phyloP scores from a whole-genome alignment of 2,888 invertebrate genomes.

The Ochlodes sylvanus region DNA sequence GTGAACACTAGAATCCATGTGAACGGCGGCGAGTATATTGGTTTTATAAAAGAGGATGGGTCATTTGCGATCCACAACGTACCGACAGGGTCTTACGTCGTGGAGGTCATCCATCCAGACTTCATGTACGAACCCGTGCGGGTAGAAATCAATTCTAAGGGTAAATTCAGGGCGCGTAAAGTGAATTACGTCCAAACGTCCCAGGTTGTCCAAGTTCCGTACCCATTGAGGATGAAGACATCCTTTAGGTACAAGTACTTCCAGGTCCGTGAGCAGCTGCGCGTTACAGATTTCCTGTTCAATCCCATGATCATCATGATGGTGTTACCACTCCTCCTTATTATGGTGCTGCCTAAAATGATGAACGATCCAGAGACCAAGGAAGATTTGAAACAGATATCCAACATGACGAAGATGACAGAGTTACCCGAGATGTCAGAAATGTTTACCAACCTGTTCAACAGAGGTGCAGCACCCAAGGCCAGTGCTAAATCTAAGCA shows the following conservation, averaged over 20 bases:
- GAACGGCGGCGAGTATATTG: conserved; percentile 95
- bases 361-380: conserved; percentile 99
- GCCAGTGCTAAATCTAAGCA: conserved; percentile 73
- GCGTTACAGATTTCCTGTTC: conserved; percentile 97
- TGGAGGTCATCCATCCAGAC: conserved; percentile 96
- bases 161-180: conserved; percentile 97
- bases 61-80: conserved; percentile 95
- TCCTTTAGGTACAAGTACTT: conserved; percentile 93
- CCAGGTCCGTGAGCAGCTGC: conserved; percentile 97
- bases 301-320: conserved; percentile 99
- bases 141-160: conserved; percentile 98
- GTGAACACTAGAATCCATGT: conserved; percentile 91
- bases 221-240: conserved; percentile 96
- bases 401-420: conserved; percentile 89
- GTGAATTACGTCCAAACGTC: conserved; percentile 97
- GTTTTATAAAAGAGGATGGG: conserved; percentile 96
- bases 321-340: conserved; percentile 95
- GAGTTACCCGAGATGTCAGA: conserved; percentile 98
- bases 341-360: conserved; percentile 97
- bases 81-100: conserved; percentile 96
- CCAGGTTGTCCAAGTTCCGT: conserved; percentile 94
- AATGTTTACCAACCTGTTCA: conserved; percentile 94
- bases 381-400: conserved; percentile 96
- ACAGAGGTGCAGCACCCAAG: conserved; percentile 87
- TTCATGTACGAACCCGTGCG: conserved; percentile 97